Percentiles rank a stretch among this genome's conserved stretches.
Evolutionary conservation across 2,888 invertebrate genomes (phyloP).

Genomic region (Drosophila robusta): DNA sequence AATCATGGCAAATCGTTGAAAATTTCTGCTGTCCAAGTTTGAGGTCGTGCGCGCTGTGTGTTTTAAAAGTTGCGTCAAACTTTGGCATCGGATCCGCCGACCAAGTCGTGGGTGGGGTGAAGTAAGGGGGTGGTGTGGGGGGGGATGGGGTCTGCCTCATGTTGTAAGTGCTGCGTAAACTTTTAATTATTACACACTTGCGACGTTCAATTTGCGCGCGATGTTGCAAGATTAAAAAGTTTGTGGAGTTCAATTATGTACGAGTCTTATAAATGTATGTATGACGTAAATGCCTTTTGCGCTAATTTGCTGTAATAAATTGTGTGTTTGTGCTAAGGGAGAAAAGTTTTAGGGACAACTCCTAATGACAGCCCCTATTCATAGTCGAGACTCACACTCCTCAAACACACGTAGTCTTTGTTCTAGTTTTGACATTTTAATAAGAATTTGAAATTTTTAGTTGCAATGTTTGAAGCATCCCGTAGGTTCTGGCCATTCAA

Average conservation of each 20-base stretch:
- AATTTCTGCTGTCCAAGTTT: slow-evolving; percentile 14
- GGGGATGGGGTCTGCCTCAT: slow-evolving; percentile 3
- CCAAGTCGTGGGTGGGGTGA: neutral
- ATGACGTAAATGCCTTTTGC: slow-evolving; percentile 14
- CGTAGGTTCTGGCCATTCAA: slow-evolving; percentile 21
- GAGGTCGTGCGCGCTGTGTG: slow-evolving; percentile 35
- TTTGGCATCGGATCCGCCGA: slow-evolving; percentile 28
- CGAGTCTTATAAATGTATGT: slow-evolving; percentile 17
- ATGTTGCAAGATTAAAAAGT: slow-evolving; percentile 74
- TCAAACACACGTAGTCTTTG: neutral
- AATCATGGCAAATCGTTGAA: slow-evolving; percentile 7
- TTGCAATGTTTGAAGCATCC: slow-evolving; percentile 47
- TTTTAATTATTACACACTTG: slow-evolving; percentile 76
- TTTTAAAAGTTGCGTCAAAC: slow-evolving; percentile 64
- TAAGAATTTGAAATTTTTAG: slow-evolving; percentile 19
- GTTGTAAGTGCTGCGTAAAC: slow-evolving; percentile 44
- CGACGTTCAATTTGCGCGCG: slow-evolving; percentile 68
- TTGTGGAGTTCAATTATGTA: slow-evolving; percentile 68
- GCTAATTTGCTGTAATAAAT: slow-evolving; percentile 36
- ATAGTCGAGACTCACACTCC: neutral
- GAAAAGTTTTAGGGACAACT: neutral
- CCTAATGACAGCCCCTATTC: neutral
- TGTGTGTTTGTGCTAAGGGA: slow-evolving; percentile 23
- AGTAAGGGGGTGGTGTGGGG: too few relatives aligned
- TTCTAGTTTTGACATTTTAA: neutral